Evolutionary conservation across 2,797 vertebrate genomes (phyloP), one percentile per base, ranked within the genome.

Genomic region (Nannoperca obscura): DNA sequence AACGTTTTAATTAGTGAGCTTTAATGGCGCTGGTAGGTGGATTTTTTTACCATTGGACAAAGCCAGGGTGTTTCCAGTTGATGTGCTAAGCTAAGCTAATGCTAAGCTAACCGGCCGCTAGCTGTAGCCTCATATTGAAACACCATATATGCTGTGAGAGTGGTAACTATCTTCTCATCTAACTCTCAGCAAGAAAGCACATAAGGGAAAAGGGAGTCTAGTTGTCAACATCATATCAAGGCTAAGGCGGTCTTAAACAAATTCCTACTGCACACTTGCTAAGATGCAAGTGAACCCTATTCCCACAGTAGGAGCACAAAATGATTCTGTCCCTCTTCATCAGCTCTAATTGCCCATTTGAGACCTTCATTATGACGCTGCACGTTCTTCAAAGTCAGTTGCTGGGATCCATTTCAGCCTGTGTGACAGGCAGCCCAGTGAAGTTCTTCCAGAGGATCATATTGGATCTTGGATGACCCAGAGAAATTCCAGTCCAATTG

Each of bases 401-500:
- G 46, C 47, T 10, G 50, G 71, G 72, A 87, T 91, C 74, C 69
- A 77, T 92, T 92, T 88, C 81, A 57, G 62, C 17, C 69, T 38
- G 34, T 78, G 70, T 67, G 64, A 82, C 74, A 50, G 38, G 61
- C 59, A 74, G 80, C 15, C 50, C 22, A 69, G 49, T 64, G 73
- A 80, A 70, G 78, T 80, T 91, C 87, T 85, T 86, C 77, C 62
- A 78, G 62, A 54, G 79, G 81, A 86, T 91, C 81, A 88, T 75
- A 63, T 57, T 80, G 85, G 63, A 77, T 88, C 88, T 85, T 89
- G 84, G 86, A 84, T 70, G 83, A 85, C 88, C 61, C 61, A 57
- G 69, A 70, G 71, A 84, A 82, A 91, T 86, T 91, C 88, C 85
- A 88, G 44, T 71, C 55, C 87, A 83, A 88, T 87, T 88, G 89